Conservation (phyloP, 2,113 vertebrate genomes). For the Pogonocichla stellata region DNA sequence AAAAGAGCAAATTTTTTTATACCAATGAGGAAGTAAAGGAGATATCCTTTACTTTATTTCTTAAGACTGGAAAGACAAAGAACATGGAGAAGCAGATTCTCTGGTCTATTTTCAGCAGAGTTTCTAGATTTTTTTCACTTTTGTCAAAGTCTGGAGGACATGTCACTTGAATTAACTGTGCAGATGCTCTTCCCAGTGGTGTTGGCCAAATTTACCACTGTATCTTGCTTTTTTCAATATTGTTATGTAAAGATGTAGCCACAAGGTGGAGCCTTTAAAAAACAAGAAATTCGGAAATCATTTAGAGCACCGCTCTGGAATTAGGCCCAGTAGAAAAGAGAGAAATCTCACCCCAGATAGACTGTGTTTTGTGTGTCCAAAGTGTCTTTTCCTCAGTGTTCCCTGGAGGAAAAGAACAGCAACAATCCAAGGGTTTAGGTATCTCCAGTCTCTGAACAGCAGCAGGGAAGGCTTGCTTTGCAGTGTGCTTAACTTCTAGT, state of each 20-base stretch:
- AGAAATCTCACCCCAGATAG: background rate
- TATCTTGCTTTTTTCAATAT: background rate
- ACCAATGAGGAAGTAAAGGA: background rate
- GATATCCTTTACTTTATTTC: too few species aligned
- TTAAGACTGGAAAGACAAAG: background rate
- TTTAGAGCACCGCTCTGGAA: background rate
- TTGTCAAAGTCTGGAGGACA: background rate
- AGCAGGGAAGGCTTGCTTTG: background rate
- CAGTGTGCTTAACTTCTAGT: background rate
- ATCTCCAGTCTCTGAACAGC: background rate
- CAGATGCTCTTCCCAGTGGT: background rate
- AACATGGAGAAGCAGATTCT: background rate
- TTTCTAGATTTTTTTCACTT: background rate
- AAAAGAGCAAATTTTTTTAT: background rate
- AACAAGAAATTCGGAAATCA: background rate
- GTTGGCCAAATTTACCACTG: background rate
- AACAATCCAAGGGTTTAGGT: background rate
- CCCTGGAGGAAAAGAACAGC: background rate
- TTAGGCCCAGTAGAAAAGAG: background rate
- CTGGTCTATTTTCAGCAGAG: background rate
- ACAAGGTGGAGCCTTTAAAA: conserved; percentile 40
- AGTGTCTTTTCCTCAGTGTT: background rate
- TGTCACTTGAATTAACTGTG: background rate
- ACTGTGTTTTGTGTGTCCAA: background rate
- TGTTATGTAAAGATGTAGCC: background rate